Percentiles rank a stretch among this genome's conserved stretches.
Evolutionary conservation across 2,888 invertebrate species (phyloP).

Genomic region (Mesodorylaimus sp.): DNA sequence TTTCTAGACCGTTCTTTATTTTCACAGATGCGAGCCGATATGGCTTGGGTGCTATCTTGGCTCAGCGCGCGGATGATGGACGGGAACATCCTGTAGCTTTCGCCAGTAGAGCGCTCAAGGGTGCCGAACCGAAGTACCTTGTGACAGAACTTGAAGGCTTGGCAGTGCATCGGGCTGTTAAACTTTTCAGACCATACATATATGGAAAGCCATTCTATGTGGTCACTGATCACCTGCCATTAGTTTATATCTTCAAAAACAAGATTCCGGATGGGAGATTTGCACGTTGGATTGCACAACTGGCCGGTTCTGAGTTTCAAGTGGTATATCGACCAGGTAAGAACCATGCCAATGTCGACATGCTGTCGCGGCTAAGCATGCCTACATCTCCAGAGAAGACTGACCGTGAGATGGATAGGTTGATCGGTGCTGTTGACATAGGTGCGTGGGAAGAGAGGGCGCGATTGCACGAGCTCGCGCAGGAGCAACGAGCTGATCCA

Average conservation of each 20-base stretch:
- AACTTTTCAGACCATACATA: conserved; percentile 32
- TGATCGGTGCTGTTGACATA: too few species aligned
- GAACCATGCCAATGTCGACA: conserved; percentile 29
- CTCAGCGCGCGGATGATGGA: conserved; percentile 14
- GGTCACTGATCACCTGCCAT: conserved; percentile 33
- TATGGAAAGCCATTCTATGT: conserved; percentile 25
- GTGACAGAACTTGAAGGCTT: conserved; percentile 31
- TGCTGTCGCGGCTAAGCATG: conserved; percentile 27
- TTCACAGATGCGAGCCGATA: conserved; percentile 19
- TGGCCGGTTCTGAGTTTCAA: conserved; percentile 29
- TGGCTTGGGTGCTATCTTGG: conserved; percentile 20
- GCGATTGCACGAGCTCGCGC: too few species aligned
- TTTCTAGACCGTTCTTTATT: conserved; percentile 16
- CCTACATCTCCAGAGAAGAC: too few species aligned
- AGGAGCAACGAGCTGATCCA: too few species aligned
- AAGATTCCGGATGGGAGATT: conserved; percentile 33
- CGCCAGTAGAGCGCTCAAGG: conserved; percentile 13
- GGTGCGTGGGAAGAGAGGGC: too few species aligned
- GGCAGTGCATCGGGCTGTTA: conserved; percentile 25
- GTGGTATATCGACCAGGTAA: conserved; percentile 30
- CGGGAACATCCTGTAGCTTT: conserved; percentile 15
- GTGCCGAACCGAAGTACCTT: conserved; percentile 28
- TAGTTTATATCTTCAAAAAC: conserved; percentile 34
- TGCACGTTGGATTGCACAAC: conserved; percentile 32
- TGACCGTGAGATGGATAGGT: too few species aligned